Evolutionary conservation across 2,888 invertebrate species (phyloP), one percentile per base, ranked within the genome.

Genomic region (Orthosia incerta): DNA sequence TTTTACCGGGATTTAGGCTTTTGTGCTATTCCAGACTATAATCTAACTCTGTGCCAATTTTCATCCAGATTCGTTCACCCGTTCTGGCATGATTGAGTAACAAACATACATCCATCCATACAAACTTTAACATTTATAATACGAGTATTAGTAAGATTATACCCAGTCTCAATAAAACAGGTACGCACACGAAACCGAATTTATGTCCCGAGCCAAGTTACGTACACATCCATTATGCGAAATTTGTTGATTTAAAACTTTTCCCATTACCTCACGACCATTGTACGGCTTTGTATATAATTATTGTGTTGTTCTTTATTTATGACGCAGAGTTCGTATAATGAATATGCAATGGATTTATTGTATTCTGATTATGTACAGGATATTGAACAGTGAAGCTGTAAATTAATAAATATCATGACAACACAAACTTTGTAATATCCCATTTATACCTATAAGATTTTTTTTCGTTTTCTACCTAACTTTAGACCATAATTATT

Each of bases 241-340:
- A 80, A 84, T 89, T 86, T 86, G 80, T 80, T 88, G 86, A 89
- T 88, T 89, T 87, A 85, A 88, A 90, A 90, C 89, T 90, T 90
- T 89, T 81, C 86, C 89, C 85, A 90, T 90, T 90, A 89, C 83
- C 73, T 76, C 71, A 57, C 68, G 70, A 79, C 77, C 74, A 81
- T 79, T 83, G 82, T 85, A 71, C 78, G 72, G 80, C 60, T 83
- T 74, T 78, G 76, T 83, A 71, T 71, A 84, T 77, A 72, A 85
- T 83, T 64, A 83, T 75, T 82, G 55, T 71, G 65, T 69, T 71
- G 78, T 76, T 82, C 66, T 80, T 81, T 85, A 83, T 85, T 86
- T 77, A 81, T 79, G 76, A 74, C 15, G 67, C 50, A 50, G 51
- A 61, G 20, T 60, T 50, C 64, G 51, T 63, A 53, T 71, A 56